A percentile compares a stretch with the other conserved stretches of the same genome.
phyloP scores from a whole-genome alignment of 1,140 invertebrate genomes.

The Camponotus pennsylvanicus region DNA sequence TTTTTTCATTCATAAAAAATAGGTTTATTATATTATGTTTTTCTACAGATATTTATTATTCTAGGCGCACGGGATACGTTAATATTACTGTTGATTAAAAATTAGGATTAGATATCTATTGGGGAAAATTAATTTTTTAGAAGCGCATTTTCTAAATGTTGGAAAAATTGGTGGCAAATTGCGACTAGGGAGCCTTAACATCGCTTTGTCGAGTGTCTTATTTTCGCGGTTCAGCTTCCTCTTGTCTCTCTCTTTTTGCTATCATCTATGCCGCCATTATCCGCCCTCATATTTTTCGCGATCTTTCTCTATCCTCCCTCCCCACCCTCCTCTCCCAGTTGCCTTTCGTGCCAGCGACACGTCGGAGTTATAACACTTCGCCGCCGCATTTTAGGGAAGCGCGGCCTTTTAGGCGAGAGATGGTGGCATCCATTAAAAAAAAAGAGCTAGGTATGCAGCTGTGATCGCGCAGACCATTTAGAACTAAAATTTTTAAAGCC shows the following conservation, averaged over 20 bases:
- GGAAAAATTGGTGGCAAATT: conserved; percentile 31
- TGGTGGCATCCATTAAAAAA: conserved; percentile 70
- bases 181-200: conserved; percentile 8
- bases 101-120: no score
- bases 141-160: background rate
- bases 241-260: conserved; percentile 50
- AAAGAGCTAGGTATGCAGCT: conserved; percentile 6
- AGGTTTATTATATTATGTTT: no score
- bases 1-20: background rate
- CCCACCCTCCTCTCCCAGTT: background rate
- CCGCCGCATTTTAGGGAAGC: conserved; percentile 65
- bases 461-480: conserved; percentile 51
- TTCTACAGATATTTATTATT: no score
- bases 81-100: no score
- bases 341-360: conserved; percentile 49
- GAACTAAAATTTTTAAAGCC: conserved; percentile 57
- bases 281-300: conserved; percentile 65
- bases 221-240: conserved; percentile 50
- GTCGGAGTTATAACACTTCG: conserved; percentile 60
- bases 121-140: background rate
- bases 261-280: conserved; percentile 64
- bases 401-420: conserved; percentile 62
- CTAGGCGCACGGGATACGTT: no score
- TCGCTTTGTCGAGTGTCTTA: conserved; percentile 52
- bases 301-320: conserved; percentile 40